Evolutionary conservation across 2,797 vertebrate genomes (phyloP), one percentile per base, ranked within the genome.

Genomic region (Coccyzus lansbergi): DNA sequence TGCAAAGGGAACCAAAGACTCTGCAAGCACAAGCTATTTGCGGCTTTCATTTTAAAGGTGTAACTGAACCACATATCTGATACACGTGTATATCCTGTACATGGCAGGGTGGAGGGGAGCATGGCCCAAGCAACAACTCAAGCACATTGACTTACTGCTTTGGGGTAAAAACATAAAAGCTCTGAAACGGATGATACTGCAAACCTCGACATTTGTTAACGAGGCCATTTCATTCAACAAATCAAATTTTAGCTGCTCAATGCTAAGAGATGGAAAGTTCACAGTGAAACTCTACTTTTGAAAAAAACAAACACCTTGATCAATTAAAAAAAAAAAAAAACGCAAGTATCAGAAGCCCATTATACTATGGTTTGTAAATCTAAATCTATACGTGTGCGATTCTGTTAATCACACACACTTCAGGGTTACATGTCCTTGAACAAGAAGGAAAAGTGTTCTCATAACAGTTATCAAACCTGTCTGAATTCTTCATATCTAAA

Each of bases 41-140:
- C 1, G 51, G 76, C 85, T 94, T 65, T 86, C 79, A 9, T 34
- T 31, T 65, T 33, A 49, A 33, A 91, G 69, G 65, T 88, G 89
- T 29, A 84, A 49, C 75, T 20, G 33, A 89, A 71, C n/a, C 86
- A 26, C 59, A 69, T 22, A 75, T 93, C 88, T 79, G 91, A 88
- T 62, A 65, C 55, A 31, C 0, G 2, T 33, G 59, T 42, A 72
- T 89, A 92, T 71, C 89, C 96, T 68, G 81, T 68, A 20, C 58
- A 3, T 3, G 46, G 74, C 68, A 64, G 75, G 83, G 91, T 18
- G 80, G 52, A 83, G 84, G 42, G 79, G 49, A 59, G 49, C 64
- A 5, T 1, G 55, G 6, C 78, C 38, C 82, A 82, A 52, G 56
- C 33, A 25, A 29, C 86, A 78, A 4, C 65, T 29, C 20, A 3